These are phyloP conservation scores for Chaenocephalus aceratus DNA, from an alignment of 2,113 vertebrate species.

Conservation along the genomic window DNA sequence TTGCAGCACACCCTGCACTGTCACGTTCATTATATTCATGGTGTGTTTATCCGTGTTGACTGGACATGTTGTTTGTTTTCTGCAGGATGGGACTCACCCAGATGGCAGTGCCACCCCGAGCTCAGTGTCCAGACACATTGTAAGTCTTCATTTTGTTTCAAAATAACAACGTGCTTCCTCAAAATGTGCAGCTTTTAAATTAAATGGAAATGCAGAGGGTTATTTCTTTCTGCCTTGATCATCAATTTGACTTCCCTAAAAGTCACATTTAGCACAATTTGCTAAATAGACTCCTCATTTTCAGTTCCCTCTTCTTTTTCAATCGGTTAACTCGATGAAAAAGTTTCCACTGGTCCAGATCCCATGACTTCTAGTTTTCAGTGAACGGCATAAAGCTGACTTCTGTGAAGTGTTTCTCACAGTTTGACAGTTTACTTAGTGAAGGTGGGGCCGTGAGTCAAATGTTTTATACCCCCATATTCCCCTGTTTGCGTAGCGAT, in stretches of 20 bases:
- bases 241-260: slow-evolving; percentile 53
- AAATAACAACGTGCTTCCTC: slow-evolving; percentile 5
- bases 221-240: neutral
- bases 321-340: slow-evolving; percentile 18
- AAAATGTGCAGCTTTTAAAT: neutral
- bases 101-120: slow-evolving; percentile 41
- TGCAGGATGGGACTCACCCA: slow-evolving; percentile 60
- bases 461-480: slow-evolving; percentile 36
- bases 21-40: neutral
- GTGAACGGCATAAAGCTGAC: slow-evolving; percentile 15
- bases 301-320: slow-evolving; percentile 22
- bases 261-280: neutral
- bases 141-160: slow-evolving; percentile 16
- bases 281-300: neutral
- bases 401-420: slow-evolving; percentile 22
- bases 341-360: neutral
- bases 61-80: neutral
- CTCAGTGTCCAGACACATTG: slow-evolving; percentile 59
- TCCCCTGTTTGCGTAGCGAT: slow-evolving; percentile 1
- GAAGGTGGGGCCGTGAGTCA: neutral
- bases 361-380: neutral
- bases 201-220: slow-evolving; percentile 15
- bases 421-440: slow-evolving; percentile 18
- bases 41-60: neutral
- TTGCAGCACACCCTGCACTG: neutral